phyloP scores from a whole-genome alignment of 2,888 invertebrate species.

The Margaritifera margaritifera region DNA sequence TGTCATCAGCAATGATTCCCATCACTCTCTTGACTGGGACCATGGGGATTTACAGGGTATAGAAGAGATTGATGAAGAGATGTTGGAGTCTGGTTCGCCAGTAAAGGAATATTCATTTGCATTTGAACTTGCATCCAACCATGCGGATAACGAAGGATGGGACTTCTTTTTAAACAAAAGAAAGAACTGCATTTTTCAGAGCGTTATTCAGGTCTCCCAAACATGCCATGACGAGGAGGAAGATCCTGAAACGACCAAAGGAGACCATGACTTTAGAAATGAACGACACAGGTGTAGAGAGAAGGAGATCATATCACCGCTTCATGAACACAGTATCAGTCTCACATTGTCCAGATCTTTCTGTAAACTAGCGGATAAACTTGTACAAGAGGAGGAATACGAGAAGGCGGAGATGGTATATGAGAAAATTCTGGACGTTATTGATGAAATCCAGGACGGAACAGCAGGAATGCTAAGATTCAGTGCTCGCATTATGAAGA shows the following conservation, averaged over 20 bases:
- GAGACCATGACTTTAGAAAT: constrained; percentile 24
- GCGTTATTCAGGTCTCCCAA: constrained; percentile 52
- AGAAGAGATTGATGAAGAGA: constrained; percentile 44
- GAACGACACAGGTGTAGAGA: constrained; percentile 20
- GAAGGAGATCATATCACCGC: constrained; percentile 53
- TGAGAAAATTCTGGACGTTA: constrained; percentile 60
- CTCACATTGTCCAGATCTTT: constrained; percentile 59
- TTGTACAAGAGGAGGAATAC: constrained; percentile 57
- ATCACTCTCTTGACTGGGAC: constrained; percentile 50
- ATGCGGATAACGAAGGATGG: constrained; percentile 59
- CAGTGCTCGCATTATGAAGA: constrained; percentile 63
- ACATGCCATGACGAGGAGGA: constrained; percentile 21
- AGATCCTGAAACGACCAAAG: constrained; percentile 13
- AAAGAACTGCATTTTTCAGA: constrained; percentile 54
- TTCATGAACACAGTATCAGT: constrained; percentile 59
- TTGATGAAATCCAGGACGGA: constrained; percentile 65
- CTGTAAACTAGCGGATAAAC: constrained; percentile 56
- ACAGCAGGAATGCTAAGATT: constrained; percentile 59
- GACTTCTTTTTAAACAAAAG: constrained; percentile 60
- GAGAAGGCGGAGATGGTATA: constrained; percentile 58
- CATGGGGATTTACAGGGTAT: constrained; percentile 47
- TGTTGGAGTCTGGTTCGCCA: constrained; percentile 41
- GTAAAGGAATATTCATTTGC: constrained; percentile 58
- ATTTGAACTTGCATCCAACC: constrained; percentile 55
- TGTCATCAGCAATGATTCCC: constrained; percentile 36